Evolutionary conservation across 2,888 invertebrate genomes (phyloP).

Genomic region (Dolichomitus sp.): DNA sequence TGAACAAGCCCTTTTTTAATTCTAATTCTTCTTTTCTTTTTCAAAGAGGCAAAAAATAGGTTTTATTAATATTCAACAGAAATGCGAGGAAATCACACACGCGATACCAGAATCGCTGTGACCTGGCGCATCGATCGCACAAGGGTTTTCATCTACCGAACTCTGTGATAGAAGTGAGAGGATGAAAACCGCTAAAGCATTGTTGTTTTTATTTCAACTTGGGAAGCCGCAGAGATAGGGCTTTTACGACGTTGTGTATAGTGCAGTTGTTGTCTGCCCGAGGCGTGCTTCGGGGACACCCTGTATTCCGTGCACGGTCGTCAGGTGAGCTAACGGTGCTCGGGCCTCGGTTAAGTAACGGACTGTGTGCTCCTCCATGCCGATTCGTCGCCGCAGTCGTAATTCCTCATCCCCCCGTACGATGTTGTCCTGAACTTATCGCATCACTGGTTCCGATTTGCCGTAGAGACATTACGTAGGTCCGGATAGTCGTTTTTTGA

Average conservation of each 20-base stretch:
- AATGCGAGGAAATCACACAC: background rate
- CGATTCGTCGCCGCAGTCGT: constrained; percentile 68
- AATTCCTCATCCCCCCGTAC: constrained; percentile 65
- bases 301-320: constrained; percentile 81
- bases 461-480: constrained; percentile 6
- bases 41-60: background rate
- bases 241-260: constrained; percentile 16
- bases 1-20: background rate
- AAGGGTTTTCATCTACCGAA: background rate
- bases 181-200: constrained; percentile 4
- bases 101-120: background rate
- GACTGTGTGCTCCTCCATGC: constrained; percentile 69
- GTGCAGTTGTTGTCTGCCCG: constrained; percentile 38
- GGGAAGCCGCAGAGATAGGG: constrained; percentile 19
- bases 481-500: constrained; percentile 27
- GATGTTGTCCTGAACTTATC: constrained; percentile 41
- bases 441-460: constrained; percentile 33
- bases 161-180: background rate
- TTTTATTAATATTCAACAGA: constrained; percentile 19
- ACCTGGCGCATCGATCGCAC: background rate
- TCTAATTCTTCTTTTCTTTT: background rate
- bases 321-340: constrained; percentile 86
- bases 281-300: constrained; percentile 72
- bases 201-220: constrained; percentile 25
- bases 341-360: constrained; percentile 85